phyloP scores from a whole-genome alignment of 1,140 invertebrate genomes.

The Drosophila subpulchrella region DNA sequence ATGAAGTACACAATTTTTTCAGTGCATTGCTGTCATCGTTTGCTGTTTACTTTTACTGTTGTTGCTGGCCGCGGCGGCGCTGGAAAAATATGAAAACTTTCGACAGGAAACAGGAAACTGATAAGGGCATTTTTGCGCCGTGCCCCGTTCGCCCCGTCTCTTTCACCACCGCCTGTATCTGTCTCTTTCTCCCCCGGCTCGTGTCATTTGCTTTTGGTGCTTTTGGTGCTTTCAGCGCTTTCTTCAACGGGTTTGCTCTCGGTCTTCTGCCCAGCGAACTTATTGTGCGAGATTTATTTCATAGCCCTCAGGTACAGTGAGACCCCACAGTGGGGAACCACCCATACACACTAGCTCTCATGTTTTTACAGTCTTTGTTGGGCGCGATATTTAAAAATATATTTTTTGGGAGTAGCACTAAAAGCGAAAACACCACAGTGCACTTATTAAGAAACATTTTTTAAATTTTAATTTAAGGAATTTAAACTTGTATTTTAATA shows the following conservation, averaged over 20 bases:
- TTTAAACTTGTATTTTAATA: too few relatives aligned
- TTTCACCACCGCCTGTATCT: not conserved
- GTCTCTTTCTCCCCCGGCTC: conserved; percentile 30
- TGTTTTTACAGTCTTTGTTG: not conserved
- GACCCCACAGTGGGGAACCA: too few relatives aligned
- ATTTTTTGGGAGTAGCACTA: too few relatives aligned
- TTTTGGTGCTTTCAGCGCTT: conserved; percentile 63
- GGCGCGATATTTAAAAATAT: not conserved
- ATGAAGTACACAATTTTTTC: not conserved
- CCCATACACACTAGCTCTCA: not conserved
- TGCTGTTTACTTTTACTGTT: conserved; percentile 65
- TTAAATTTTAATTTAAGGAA: too few relatives aligned
- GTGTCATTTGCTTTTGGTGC: conserved; percentile 75
- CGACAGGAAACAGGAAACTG: conserved; percentile 83
- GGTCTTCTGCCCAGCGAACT: conserved; percentile 50
- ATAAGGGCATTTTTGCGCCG: conserved; percentile 82
- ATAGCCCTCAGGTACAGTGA: conserved; percentile 28
- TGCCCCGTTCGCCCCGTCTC: conserved; percentile 44
- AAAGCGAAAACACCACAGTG: too few relatives aligned
- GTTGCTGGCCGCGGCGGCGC: conserved; percentile 55
- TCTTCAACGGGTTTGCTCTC: conserved; percentile 19
- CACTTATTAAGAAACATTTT: too few relatives aligned
- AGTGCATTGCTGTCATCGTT: conserved; percentile 30
- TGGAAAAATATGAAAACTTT: conserved; percentile 84
- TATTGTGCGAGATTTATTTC: conserved; percentile 78